phyloP scores from a whole-genome alignment of 2,797 vertebrate genomes.

The Channa striata region DNA sequence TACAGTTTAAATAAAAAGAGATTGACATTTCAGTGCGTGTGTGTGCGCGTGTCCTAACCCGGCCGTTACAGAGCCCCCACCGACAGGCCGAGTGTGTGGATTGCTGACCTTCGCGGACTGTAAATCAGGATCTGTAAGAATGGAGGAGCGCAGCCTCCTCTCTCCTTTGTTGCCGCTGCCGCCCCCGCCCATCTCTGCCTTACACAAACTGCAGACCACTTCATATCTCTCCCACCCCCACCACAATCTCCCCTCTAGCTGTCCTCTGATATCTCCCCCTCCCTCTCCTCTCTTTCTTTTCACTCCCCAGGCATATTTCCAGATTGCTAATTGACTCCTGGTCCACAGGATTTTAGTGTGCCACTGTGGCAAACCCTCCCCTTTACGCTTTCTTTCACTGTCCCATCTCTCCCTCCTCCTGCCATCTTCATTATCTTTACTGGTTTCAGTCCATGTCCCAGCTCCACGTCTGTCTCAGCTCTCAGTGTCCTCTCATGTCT shows the following conservation, averaged over 20 bases:
- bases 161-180: conserved; percentile 61
- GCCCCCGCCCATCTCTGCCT: conserved; percentile 35
- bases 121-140: conserved; percentile 75
- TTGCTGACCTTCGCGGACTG: conserved; percentile 67
- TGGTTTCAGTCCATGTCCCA: conserved; percentile 16
- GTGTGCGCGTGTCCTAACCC: no score
- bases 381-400: background rate
- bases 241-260: conserved; percentile 49
- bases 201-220: conserved; percentile 32
- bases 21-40: conserved; percentile 25
- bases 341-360: conserved; percentile 65
- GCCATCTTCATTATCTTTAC: conserved; percentile 43
- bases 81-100: conserved; percentile 26
- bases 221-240: background rate
- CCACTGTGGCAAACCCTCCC: conserved; percentile 34
- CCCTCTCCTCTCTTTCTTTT: background rate
- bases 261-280: conserved; percentile 62
- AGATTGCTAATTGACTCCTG: conserved; percentile 83
- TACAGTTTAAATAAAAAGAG: conserved; percentile 41
- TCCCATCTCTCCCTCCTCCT: conserved; percentile 7
- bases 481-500: conserved; percentile 5
- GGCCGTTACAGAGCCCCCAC: no score
- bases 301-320: conserved; percentile 71
- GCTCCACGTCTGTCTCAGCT: background rate
- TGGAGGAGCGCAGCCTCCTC: conserved; percentile 60